A percentile compares a stretch with the other conserved stretches of the same genome.
These are phyloP conservation scores for Salvelinus sp. DNA, from an alignment of 2,113 vertebrate genomes.

Conservation along the genomic window DNA sequence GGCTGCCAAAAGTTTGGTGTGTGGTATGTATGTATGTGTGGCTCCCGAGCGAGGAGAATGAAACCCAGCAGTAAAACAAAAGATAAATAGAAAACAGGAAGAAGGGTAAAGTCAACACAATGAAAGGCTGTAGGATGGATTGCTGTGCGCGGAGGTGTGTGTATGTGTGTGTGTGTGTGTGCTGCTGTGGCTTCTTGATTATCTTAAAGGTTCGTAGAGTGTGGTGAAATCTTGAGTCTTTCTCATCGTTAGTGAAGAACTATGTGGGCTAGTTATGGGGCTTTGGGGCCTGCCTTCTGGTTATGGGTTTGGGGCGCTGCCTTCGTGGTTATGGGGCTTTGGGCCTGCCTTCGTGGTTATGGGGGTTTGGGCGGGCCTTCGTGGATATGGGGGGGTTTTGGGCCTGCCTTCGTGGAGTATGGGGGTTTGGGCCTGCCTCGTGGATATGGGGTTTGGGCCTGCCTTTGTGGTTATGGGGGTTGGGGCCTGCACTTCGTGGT, in stretches of 20 bases:
- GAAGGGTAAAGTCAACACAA: slow-evolving; percentile 49
- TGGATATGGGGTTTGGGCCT: no score
- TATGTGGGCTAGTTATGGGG: not conserved
- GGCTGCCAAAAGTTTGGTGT: slow-evolving; percentile 47
- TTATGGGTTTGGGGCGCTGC: no score
- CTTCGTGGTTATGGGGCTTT: no score
- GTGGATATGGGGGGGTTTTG: no score
- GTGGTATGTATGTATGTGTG: no score
- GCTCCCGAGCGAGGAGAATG: slow-evolving; percentile 37
- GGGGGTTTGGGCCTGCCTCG: no score
- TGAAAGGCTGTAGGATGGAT: slow-evolving; percentile 45
- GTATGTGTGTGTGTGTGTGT: not conserved
- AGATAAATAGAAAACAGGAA: slow-evolving; percentile 60
- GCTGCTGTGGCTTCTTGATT: not conserved
- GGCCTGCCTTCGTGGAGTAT: no score
- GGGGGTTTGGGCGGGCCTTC: no score
- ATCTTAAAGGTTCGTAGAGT: not conserved
- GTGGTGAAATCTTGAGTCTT: not conserved
- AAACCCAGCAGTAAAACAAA: slow-evolving; percentile 63
- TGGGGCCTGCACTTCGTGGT: no score
- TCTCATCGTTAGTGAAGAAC: slow-evolving; percentile 3
- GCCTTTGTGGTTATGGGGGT: no score
- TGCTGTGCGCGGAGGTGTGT: not conserved
- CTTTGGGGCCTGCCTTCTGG: no score
- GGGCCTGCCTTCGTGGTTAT: no score